Base-by-base conservation (phyloP, 2,888 invertebrate species). In the Netelia inedita region DNA sequence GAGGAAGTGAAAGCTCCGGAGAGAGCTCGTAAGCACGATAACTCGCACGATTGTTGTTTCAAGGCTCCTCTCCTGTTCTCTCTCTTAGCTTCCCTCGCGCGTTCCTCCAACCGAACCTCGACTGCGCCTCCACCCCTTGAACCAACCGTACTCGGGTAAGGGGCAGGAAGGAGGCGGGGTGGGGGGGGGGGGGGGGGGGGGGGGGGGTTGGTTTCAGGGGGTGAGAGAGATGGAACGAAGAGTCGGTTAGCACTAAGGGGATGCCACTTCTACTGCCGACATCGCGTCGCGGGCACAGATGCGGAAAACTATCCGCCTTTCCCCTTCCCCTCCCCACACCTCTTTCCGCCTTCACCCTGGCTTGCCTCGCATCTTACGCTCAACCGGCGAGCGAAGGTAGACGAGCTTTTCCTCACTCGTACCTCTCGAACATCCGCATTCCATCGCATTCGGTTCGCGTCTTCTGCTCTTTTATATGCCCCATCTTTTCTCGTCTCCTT, bases 31-130 rank as follows among this genome's bases (percentile, higher is more conserved):
- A 72, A 81, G 81, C 86, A 85, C 85, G 86, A 86, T 90, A 89
- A 89, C 89, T 89, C 88, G 89, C 83, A 82, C 88, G 88, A 88
- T 88, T 91, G 91, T 91, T 92, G 90, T 91, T 91, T 88, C 88
- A 90, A 85, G 85, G 84, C 83, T 86, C 83, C 72, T 59, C 50
- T 57, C 9, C 59, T 28, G 66, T 11, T 79, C 59, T 78, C 50
- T 14, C 76, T 43, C 61, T 53, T 57, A n/a, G 16, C 50, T 78
- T 68, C 21, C 66, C 23, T 28, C 41, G 46, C 2, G 75, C 76
- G 61, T 19, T 21, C 41, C 19, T 57, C 69, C 66, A 50, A 66
- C 35, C 72, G 66, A 35, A 35, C 35, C 35, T 35, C 5, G 35
- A 35, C 35, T 35, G 6, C 35, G 72, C 66, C 59, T 75, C 66